Evolutionary conservation across 2,797 vertebrate genomes (phyloP), one percentile per base, ranked within the genome.

Genomic region (Loris lydekkerianus): DNA sequence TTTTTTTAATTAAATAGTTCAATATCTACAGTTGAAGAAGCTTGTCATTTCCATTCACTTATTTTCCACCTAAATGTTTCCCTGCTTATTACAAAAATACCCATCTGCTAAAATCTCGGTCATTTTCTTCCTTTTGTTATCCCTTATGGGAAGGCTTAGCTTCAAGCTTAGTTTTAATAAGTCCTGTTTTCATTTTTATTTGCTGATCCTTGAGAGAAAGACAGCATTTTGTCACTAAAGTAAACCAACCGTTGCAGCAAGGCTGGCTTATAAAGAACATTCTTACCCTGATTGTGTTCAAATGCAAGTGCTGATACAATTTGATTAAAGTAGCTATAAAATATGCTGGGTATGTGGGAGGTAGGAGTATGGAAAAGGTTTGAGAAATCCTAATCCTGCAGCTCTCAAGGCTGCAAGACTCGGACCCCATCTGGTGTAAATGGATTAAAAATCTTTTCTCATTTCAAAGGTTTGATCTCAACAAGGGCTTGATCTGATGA

Each of bases 381-480:
- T 99, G 98, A 98, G 98, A 98, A 98, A 97, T 97, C 93, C 98
- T 99, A 99, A 99, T 98, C 98, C 98, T 94, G 82, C 89, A 97
- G 97, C 97, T 98, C 99, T 99, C 99, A 99, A 99, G 98, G 98
- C 98, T 98, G 97, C 89, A 97, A 98, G 98, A 99, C 98, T 97
- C 97, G 97, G 98, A 98, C 98, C 98, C 98, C 98, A 98, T 99
- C 98, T 98, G 98, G 98, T 98, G 98, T 99, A 99, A 99, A 98
- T 99, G 99, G 99, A 99, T 99, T 99, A 99, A 99, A 99, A 99
- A 99, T 99, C 99, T 99, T 99, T 99, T 99, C 98, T 99, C 98
- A 98, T 99, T 99, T 99, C 99, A 99, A 99, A 99, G 99, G 99
- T 99, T 99, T 99, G 99, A 99, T 99, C 99, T 99, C 99, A 99